A percentile compares a stretch with the other conserved stretches of the same genome.
Conservation (phyloP, 2,113 vertebrate species). For the Theristicus caerulescens region DNA sequence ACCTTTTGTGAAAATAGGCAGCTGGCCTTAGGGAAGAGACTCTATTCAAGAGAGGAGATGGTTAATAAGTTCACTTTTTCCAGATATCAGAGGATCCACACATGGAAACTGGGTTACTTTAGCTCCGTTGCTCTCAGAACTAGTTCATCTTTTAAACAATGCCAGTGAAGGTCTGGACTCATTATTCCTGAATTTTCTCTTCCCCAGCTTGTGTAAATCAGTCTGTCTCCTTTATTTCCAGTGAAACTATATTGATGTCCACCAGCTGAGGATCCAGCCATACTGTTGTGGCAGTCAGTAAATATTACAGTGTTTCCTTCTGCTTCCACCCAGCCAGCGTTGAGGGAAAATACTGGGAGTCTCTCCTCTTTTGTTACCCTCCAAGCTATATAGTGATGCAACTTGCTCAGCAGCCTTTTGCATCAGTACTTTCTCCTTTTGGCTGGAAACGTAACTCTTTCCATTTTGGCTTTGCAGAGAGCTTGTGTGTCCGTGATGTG, state of each 20-base stretch:
- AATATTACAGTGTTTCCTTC: background rate
- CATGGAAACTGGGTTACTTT: background rate
- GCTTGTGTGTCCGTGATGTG: accelerated
- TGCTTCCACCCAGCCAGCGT: background rate
- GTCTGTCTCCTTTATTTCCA: background rate
- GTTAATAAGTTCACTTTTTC: background rate
- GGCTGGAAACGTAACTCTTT: background rate
- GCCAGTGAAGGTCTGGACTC: background rate
- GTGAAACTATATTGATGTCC: background rate
- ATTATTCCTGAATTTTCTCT: background rate
- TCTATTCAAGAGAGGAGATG: background rate
- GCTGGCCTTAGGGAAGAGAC: background rate
- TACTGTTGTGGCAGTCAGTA: background rate
- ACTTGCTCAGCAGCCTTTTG: background rate
- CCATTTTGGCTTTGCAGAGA: background rate
- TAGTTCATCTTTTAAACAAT: background rate
- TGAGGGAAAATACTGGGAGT: background rate
- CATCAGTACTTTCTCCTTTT: background rate
- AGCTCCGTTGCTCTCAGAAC: background rate
- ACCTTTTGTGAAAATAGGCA: background rate
- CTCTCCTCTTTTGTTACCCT: background rate
- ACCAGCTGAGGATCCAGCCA: background rate
- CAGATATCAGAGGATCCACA: background rate
- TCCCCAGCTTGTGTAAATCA: background rate
- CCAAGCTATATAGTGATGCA: accelerated